These are phyloP conservation scores for Bucorvus abyssinicus DNA, from an alignment of 2,797 vertebrate genomes.

Conservation along the genomic window DNA sequence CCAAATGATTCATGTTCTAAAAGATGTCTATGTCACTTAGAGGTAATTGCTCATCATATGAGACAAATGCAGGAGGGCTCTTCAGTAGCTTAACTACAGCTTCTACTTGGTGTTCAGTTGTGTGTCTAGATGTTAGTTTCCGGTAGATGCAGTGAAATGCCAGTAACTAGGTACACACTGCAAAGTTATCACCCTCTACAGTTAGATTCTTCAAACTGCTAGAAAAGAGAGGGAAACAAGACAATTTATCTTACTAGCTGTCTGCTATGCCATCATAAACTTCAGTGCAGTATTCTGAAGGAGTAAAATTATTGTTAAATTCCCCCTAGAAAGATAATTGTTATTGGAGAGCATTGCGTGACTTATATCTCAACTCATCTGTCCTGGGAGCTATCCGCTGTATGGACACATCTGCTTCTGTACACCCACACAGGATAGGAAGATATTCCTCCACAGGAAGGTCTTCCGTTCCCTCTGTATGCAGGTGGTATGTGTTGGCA, in stretches of 20 bases:
- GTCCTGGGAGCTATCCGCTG: conserved; percentile 57
- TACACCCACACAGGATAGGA: conserved; percentile 65
- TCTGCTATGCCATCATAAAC: not conserved
- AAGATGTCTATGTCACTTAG: not conserved
- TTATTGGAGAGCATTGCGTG: conserved; percentile 21
- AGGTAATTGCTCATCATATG: not conserved
- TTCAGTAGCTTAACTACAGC: not conserved
- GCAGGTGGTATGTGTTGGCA: conserved; percentile 63
- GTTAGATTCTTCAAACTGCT: not conserved
- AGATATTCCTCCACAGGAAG: conserved; percentile 59
- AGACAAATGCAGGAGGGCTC: not conserved
- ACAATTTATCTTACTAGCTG: not conserved
- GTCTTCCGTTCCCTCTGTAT: conserved; percentile 24
- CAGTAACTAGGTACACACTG: not conserved
- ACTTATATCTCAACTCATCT: conserved; percentile 30
- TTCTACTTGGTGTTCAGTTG: not conserved
- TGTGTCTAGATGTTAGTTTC: not conserved
- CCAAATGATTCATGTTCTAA: fast-evolving
- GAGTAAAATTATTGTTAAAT: not conserved
- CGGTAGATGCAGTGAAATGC: not conserved
- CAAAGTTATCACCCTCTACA: not conserved
- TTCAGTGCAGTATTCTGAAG: not conserved
- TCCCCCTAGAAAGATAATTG: conserved; percentile 46
- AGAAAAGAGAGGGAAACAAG: not conserved
- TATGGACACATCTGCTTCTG: conserved; percentile 44